phyloP scores from a whole-genome alignment of 2,888 invertebrate genomes.

The Epinotia brunnichana region DNA sequence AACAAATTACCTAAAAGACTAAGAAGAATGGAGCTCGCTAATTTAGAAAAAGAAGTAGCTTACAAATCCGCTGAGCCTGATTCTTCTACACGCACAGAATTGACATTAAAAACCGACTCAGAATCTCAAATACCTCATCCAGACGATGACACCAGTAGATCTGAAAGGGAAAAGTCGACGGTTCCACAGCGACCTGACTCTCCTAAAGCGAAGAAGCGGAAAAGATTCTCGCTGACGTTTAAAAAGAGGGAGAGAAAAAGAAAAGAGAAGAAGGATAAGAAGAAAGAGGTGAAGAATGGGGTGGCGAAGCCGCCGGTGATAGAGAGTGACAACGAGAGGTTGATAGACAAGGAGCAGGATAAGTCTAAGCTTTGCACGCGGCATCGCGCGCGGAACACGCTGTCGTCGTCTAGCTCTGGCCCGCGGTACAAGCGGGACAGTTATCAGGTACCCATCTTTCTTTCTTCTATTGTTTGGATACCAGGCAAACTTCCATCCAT shows the following conservation, averaged over 20 bases:
- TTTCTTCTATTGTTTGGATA: neutral
- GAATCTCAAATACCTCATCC: conserved; percentile 73
- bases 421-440: conserved; percentile 82
- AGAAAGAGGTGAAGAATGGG: conserved; percentile 72
- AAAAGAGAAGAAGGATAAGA: conserved; percentile 77
- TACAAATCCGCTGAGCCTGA: conserved; percentile 74
- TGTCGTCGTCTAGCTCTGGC: conserved; percentile 77
- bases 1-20: conserved; percentile 81
- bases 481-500: neutral
- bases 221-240: conserved; percentile 77
- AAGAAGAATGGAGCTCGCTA: conserved; percentile 75
- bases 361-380: conserved; percentile 72
- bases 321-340: conserved; percentile 77
- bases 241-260: conserved; percentile 79
- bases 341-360: conserved; percentile 71
- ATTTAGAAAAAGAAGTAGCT: conserved; percentile 78
- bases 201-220: conserved; percentile 78
- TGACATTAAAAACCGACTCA: conserved; percentile 75
- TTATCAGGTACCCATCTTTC: conserved; percentile 71
- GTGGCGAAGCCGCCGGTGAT: conserved; percentile 60
- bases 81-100: conserved; percentile 73
- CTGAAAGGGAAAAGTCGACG: conserved; percentile 74
- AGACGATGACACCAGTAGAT: conserved; percentile 78
- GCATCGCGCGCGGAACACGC: conserved; percentile 71
- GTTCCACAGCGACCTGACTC: conserved; percentile 73